These are phyloP conservation scores for Anadara kagoshimensis DNA, from an alignment of 1,140 invertebrate species.

Conservation along the genomic window DNA sequence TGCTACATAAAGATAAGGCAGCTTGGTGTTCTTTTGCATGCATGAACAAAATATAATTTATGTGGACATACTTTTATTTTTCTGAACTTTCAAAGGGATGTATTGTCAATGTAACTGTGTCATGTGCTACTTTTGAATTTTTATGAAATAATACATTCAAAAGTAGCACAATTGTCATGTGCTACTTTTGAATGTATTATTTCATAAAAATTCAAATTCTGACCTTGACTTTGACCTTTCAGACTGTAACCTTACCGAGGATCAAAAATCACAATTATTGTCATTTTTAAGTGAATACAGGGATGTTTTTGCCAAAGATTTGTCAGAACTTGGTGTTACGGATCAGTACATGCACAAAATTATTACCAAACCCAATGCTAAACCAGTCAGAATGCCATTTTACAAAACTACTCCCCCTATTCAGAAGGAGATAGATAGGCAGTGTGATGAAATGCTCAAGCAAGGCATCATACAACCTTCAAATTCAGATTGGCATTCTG, in stretches of 20 bases:
- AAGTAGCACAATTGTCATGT: too few relatives aligned
- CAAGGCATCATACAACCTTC: slow-evolving; percentile 33
- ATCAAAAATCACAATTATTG: neutral
- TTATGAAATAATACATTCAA: too few relatives aligned
- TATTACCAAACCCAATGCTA: slow-evolving; percentile 8
- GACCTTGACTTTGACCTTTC: slow-evolving; percentile 9
- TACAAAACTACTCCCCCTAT: slow-evolving; percentile 13
- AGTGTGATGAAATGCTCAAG: slow-evolving; percentile 40
- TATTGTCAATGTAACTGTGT: too few relatives aligned
- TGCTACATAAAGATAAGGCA: too few relatives aligned
- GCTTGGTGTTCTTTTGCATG: too few relatives aligned
- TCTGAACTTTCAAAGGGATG: too few relatives aligned
- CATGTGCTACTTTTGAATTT: too few relatives aligned
- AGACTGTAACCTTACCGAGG: slow-evolving; percentile 14
- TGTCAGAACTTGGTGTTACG: slow-evolving; percentile 14
- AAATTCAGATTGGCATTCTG: slow-evolving; percentile 30
- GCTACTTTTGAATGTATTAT: too few relatives aligned
- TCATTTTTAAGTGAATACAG: slow-evolving; percentile 3
- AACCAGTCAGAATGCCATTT: slow-evolving; percentile 14
- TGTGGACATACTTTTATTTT: too few relatives aligned
- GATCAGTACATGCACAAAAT: slow-evolving; percentile 17
- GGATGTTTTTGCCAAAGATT: slow-evolving; percentile 18
- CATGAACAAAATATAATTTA: too few relatives aligned
- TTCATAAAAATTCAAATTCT: too few relatives aligned
- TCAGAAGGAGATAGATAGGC: slow-evolving; percentile 12